Evolutionary conservation across 2,888 invertebrate species (phyloP).

Genomic region (Hydroisotoma schaefferi): DNA sequence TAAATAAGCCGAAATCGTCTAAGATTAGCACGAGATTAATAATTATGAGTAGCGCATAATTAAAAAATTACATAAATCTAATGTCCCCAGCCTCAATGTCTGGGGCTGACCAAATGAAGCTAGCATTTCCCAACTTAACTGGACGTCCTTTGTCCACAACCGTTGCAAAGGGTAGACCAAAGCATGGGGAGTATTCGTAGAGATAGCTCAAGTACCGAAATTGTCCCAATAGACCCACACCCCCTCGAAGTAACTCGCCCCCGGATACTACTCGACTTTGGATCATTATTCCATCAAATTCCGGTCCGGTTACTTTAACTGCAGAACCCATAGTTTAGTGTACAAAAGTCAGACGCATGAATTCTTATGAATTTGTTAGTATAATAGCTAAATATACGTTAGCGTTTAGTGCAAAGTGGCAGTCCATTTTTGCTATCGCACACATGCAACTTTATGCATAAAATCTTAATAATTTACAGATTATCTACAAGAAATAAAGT

Average conservation of each 20-base stretch:
- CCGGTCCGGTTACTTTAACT: conserved; percentile 45
- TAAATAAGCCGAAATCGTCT: not conserved
- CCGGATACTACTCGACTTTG: conserved; percentile 37
- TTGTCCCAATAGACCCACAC: conserved; percentile 43
- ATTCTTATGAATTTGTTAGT: no score
- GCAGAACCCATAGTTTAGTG: no score
- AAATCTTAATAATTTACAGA: no score
- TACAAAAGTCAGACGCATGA: no score
- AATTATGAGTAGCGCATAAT: no score
- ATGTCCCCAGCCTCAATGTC: conserved; percentile 43
- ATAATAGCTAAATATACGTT: not conserved
- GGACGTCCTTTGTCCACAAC: conserved; percentile 39
- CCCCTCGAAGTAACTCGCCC: conserved; percentile 28
- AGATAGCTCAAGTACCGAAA: conserved; percentile 36
- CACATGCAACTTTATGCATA: no score
- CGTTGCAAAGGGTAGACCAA: conserved; percentile 38
- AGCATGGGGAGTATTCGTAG: conserved; percentile 40
- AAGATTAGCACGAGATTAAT: no score
- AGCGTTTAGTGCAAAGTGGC: no score
- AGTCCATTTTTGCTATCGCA: no score
- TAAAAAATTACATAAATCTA: conserved; percentile 39
- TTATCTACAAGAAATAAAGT: no score
- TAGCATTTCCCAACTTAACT: conserved; percentile 36
- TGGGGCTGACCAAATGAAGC: conserved; percentile 44
- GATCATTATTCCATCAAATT: conserved; percentile 42